phyloP scores from a whole-genome alignment of 2,113 vertebrate species.

The Lasiurus borealis region DNA sequence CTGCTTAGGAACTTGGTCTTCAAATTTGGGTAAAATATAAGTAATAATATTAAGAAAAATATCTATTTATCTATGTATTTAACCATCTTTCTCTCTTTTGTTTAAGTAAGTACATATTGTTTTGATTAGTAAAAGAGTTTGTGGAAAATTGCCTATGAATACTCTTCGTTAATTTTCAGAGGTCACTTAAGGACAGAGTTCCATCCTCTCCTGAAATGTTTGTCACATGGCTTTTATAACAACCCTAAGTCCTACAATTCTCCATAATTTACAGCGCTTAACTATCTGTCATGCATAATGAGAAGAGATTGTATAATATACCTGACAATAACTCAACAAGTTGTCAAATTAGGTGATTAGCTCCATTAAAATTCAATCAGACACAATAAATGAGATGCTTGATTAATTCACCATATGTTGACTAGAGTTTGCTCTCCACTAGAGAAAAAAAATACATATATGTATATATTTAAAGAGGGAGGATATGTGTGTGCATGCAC shows the following conservation, averaged over 20 bases:
- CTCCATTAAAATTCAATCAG: slow-evolving; percentile 70
- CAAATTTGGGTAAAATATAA: background rate
- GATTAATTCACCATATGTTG: slow-evolving; percentile 68
- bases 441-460: background rate
- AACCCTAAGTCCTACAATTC: slow-evolving; percentile 32
- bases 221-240: slow-evolving; percentile 48
- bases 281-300: slow-evolving; percentile 71
- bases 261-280: slow-evolving; percentile 74
- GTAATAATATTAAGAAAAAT: background rate
- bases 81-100: background rate
- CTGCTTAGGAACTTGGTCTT: background rate
- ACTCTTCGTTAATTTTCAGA: background rate
- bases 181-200: slow-evolving; percentile 38
- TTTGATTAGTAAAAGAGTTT: background rate
- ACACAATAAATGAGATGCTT: slow-evolving; percentile 61
- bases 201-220: background rate
- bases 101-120: background rate
- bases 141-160: background rate
- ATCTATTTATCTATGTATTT: background rate
- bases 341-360: slow-evolving; percentile 79
- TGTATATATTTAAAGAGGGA: background rate
- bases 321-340: slow-evolving; percentile 69
- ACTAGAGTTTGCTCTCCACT: slow-evolving; percentile 30
- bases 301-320: slow-evolving; percentile 68
- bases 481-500: background rate